Base-by-base conservation (phyloP, 2,888 invertebrate genomes). In the Mimachlamys varia region DNA sequence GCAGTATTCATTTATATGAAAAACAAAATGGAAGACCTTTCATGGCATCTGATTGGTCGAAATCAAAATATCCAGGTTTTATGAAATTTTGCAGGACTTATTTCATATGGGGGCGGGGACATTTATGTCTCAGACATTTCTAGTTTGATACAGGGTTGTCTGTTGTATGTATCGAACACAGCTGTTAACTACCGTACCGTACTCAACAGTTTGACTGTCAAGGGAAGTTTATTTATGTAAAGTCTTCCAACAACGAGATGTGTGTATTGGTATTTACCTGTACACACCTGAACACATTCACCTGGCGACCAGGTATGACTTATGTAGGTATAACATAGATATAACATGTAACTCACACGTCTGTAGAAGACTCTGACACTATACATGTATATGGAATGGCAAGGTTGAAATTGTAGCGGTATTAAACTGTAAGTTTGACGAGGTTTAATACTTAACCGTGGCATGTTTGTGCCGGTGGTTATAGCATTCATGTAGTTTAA, bases 221-320 rank as follows among this genome's bases (percentile, higher is more conserved):
- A 76, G 76, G 76, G 10, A 76, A 33, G 76, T 33, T 76, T 76
- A 33, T 33, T 76, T 44, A 44, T 33, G 33, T 76, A 10, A 22
- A 12, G 27, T 76, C 76, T 76, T 12, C 19, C 76, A 76, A 76
- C 76, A 76, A 76, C 76, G 10, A 76, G 76, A 15, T 76, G 76
- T 76, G 15, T 76, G 33, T 76, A 76, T 33, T 22, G 12, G 76
- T 76, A 76, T 76, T 76, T 76, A 76, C 76, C 76, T 33, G 62
- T 76, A 76, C 22, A 76, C 76, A 76, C 19, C 76, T 76, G 33
- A 76, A 76, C 76, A 76, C 76, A 76, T 76, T 76, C 76, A 76
- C 76, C 33, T 76, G 76, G 33, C 76, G 76, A 76, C 76, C 76
- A 76, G 76, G 76, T 76, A 62, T 58, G 58, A 22, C 58, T 22